Evolutionary conservation across 2,113 vertebrate species (phyloP).

Genomic region (Bambusicola thoracicus): DNA sequence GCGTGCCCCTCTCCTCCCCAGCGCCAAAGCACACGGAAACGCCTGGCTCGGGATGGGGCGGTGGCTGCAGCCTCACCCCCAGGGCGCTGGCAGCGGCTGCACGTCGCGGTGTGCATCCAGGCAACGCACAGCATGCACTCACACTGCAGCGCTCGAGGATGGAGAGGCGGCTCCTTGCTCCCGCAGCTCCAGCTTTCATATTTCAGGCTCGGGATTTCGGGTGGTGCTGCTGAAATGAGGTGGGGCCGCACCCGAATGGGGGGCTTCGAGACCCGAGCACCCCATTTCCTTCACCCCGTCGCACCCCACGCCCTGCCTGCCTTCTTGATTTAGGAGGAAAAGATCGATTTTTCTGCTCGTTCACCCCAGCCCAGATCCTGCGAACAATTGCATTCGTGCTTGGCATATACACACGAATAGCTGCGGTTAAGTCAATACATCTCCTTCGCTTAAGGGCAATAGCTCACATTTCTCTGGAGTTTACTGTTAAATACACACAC

Average conservation of each 20-base stretch:
- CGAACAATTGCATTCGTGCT: neutral
- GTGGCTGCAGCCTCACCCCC: neutral
- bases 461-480: neutral
- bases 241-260: neutral
- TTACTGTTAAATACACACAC: neutral
- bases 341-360: neutral
- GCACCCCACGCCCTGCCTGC: neutral
- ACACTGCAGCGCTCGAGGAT: neutral
- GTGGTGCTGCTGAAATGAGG: neutral
- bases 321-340: neutral
- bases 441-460: neutral
- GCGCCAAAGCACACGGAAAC: neutral
- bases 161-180: neutral
- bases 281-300: neutral
- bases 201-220: neutral
- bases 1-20: neutral
- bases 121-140: neutral
- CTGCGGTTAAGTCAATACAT: neutral
- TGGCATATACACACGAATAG: neutral
- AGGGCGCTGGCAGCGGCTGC: rapidly evolving
- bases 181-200: neutral
- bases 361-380: neutral
- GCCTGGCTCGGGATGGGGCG: rapidly evolving
- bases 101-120: neutral
- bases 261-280: neutral